A percentile compares a stretch with the other conserved stretches of the same genome.
phyloP scores from a whole-genome alignment of 2,113 vertebrate species.

The Oreochromis spilurus region DNA sequence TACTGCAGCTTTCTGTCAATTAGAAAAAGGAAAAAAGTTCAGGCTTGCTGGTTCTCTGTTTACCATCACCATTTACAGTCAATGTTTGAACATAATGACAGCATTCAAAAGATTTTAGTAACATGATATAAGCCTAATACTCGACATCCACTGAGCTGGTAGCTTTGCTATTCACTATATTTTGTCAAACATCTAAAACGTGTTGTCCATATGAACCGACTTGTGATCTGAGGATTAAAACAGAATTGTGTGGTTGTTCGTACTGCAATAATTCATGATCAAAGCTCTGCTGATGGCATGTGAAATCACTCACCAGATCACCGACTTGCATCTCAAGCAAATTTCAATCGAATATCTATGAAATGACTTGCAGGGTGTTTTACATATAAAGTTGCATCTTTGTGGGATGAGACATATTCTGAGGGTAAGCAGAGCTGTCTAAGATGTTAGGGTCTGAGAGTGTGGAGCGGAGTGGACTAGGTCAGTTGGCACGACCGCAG shows the following conservation, averaged over 20 bases:
- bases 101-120: slow-evolving; percentile 20
- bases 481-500: slow-evolving; percentile 59
- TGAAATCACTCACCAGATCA: slow-evolving; percentile 46
- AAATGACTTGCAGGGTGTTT: slow-evolving; percentile 35
- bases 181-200: slow-evolving; percentile 59
- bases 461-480: slow-evolving; percentile 28
- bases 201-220: slow-evolving; percentile 26
- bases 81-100: background rate
- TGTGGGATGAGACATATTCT: slow-evolving; percentile 54
- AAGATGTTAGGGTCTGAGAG: slow-evolving; percentile 19
- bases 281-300: slow-evolving; percentile 42
- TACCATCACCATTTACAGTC: background rate
- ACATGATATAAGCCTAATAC: slow-evolving; percentile 1
- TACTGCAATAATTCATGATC: slow-evolving; percentile 49
- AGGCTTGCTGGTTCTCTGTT: background rate
- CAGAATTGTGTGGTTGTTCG: slow-evolving; percentile 38
- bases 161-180: slow-evolving; percentile 15
- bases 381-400: slow-evolving; percentile 53
- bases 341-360: slow-evolving; percentile 50
- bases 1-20: background rate
- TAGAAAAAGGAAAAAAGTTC: background rate
- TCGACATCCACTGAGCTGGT: background rate
- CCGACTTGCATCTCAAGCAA: slow-evolving; percentile 47
- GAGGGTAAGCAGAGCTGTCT: slow-evolving; percentile 53
- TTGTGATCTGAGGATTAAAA: slow-evolving; percentile 59